Base-by-base conservation (phyloP, 2,888 invertebrate genomes). In the Stenolophus ochropezus region DNA sequence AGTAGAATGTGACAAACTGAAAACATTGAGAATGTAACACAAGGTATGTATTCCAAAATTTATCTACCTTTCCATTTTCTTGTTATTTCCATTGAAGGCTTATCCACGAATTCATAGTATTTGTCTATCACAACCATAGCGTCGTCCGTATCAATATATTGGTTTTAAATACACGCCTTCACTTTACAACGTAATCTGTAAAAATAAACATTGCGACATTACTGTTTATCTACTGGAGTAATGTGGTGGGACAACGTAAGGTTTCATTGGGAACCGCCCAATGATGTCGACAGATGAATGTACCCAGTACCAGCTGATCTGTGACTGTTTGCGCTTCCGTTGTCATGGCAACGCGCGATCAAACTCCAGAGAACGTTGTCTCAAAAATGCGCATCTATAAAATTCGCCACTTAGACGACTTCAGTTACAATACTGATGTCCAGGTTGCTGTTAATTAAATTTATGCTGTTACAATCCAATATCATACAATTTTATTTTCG, bases 161-260 rank as follows among this genome's bases (percentile, higher is more conserved):
- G 33, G n/a, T 56, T 80, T 73, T 20, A 65, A 74, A 42, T 47
- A 76, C 74, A 79, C 71, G 42, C 49, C 47, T 73, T 73, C 21
- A 49, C 73, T 6, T 49, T 21, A 49, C 47, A 73, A n/a, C 23
- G 75, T 81, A 83, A 85, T 83, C 84, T 84, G 84, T 84, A 73
- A 83, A 86, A 86, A 86, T 86, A 86, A 86, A 85, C 82, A 86
- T 86, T 86, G 86, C 86, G 83, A 84, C 85, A 85, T 86, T 84
- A 83, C 82, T 80, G 80, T 80, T 71, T 80, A 80, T 73, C 49
- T 73, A 73, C 47, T 53, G 47, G 49, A 51, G 53, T n/a, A 27
- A 21, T 14, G 69, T 69, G 71, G 79, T 27, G 71, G 71, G 53
- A 69, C 21, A 73, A 49, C 14, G 49, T 73, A 21, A 33, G 73